These are phyloP conservation scores for Heliconius eleuchia DNA, from an alignment of 1,140 invertebrate species.

Conservation along the genomic window DNA sequence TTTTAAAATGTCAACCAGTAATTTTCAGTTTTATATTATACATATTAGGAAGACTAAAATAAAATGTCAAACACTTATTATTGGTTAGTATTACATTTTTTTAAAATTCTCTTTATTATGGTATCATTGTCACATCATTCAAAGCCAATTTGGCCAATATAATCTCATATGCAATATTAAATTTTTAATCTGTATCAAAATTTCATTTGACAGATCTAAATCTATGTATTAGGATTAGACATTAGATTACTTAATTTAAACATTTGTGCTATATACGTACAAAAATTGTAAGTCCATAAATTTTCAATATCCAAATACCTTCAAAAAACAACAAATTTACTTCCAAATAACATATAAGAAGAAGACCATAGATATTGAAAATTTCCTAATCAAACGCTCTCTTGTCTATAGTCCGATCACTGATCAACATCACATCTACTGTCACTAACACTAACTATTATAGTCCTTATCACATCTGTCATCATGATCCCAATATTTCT, in stretches of 20 bases:
- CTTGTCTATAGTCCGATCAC: not conserved
- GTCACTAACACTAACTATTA: conserved; percentile 67
- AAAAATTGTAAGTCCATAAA: not conserved
- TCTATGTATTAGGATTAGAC: not conserved
- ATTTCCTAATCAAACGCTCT: not conserved
- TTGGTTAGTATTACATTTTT: not conserved
- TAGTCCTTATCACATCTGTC: conserved; percentile 79
- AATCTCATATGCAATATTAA: not conserved
- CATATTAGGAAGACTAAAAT: not conserved
- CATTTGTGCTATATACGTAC: not conserved
- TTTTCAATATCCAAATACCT: not conserved
- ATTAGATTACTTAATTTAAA: conserved; percentile 9
- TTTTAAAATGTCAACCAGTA: not conserved
- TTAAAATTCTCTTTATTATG: not conserved
- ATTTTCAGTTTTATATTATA: not conserved
- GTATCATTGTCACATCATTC: not conserved
- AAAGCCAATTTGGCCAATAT: not conserved
- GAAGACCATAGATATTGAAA: not conserved
- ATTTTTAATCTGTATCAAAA: not conserved
- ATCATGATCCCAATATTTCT: conserved; percentile 80
- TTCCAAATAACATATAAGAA: not conserved
- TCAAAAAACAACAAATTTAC: not conserved
- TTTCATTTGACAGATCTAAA: not conserved
- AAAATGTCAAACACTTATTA: not conserved
- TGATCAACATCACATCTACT: not conserved